phyloP scores from a whole-genome alignment of 2,113 vertebrate genomes.

The Tragelaphus scriptus region DNA sequence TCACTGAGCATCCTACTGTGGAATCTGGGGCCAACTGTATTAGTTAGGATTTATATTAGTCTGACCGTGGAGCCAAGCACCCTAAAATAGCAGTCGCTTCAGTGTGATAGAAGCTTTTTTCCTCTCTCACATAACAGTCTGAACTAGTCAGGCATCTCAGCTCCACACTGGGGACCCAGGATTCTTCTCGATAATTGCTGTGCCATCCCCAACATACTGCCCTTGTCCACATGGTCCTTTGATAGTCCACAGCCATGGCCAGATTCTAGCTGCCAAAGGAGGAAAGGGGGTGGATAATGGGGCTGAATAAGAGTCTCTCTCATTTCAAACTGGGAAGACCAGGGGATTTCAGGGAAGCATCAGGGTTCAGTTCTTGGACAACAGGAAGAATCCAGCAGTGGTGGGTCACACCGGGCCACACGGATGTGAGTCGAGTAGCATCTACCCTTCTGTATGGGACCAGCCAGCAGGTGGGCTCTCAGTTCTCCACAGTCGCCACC shows the following conservation, averaged over 20 bases:
- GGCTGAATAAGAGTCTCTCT: background rate
- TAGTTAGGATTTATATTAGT: background rate
- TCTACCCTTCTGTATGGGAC: background rate
- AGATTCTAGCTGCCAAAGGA: background rate
- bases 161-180: background rate
- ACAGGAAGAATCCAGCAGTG: background rate
- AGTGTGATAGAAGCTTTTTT: background rate
- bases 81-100: background rate
- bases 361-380: background rate
- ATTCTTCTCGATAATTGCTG: background rate
- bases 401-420: accelerated
- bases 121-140: background rate
- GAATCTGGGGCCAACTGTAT: background rate
- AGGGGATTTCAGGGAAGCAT: background rate
- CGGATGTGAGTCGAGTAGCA: accelerated
- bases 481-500: background rate
- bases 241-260: background rate
- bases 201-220: background rate
- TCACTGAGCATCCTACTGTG: background rate
- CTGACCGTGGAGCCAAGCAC: background rate
- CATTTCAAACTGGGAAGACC: background rate
- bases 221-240: background rate
- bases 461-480: background rate
- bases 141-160: background rate
- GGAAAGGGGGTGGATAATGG: background rate